A percentile compares a stretch with the other conserved stretches of the same genome.
Evolutionary conservation across 2,797 vertebrate genomes (phyloP).

Genomic region (Poeciliopsis paucimaculata): DNA sequence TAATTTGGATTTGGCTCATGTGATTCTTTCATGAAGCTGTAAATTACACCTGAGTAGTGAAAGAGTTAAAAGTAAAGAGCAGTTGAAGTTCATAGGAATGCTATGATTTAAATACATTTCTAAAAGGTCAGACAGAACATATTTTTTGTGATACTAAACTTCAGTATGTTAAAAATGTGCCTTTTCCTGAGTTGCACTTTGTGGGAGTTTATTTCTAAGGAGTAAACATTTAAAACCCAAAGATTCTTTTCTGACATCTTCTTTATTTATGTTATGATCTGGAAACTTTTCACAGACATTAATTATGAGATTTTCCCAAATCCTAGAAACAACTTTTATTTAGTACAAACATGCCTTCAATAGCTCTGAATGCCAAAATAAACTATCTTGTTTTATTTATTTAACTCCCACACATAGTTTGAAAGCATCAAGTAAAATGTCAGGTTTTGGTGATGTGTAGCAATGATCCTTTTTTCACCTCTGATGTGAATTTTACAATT

Average conservation of each 20-base stretch:
- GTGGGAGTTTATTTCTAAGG: background rate
- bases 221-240: background rate
- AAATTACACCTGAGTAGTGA: background rate
- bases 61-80: background rate
- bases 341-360: background rate
- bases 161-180: background rate
- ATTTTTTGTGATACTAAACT: background rate
- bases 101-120: background rate
- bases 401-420: background rate
- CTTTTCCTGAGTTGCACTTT: background rate
- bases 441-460: background rate
- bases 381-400: background rate
- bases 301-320: background rate
- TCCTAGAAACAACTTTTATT: background rate
- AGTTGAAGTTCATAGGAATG: background rate
- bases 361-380: background rate
- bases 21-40: background rate
- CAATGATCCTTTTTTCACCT: background rate
- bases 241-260: background rate
- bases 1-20: background rate
- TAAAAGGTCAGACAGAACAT: background rate
- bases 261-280: background rate
- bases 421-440: background rate
- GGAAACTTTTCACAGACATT: background rate
- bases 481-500: background rate